Evolutionary conservation across 1,140 invertebrate genomes (phyloP).

Genomic region (Neodiprion lecontei): DNA sequence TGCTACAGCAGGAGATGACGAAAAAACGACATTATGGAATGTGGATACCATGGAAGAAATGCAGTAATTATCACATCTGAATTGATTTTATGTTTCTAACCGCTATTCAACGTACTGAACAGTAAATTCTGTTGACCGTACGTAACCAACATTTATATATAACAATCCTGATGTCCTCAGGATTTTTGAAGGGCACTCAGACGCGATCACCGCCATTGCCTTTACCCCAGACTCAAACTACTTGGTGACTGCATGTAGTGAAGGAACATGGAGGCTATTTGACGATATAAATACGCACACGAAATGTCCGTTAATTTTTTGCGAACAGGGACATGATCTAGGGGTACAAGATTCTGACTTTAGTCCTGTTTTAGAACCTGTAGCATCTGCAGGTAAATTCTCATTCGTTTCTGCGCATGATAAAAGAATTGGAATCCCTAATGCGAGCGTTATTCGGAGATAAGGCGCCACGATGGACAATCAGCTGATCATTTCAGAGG

Average conservation of each 20-base stretch:
- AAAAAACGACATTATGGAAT: constrained; percentile 73
- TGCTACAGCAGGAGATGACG: constrained; percentile 77
- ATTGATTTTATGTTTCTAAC: constrained; percentile 31
- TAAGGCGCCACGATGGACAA: too few species aligned
- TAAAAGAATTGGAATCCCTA: too few species aligned
- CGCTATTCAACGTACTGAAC: not conserved
- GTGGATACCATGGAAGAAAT: constrained; percentile 65
- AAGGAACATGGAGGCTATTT: constrained; percentile 66
- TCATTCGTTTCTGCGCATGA: not conserved
- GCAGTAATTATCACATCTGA: constrained; percentile 47
- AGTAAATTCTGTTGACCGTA: not conserved
- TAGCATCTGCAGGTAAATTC: constrained; percentile 40
- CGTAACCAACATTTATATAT: constrained; percentile 6
- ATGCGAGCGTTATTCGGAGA: too few species aligned
- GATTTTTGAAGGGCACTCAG: constrained; percentile 62
- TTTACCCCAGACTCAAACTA: constrained; percentile 72
- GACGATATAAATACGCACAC: constrained; percentile 31
- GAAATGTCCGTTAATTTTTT: constrained; percentile 39
- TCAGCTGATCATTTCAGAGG: too few species aligned
- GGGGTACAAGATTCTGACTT: constrained; percentile 75
- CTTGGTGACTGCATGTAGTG: constrained; percentile 70
- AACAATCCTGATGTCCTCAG: constrained; percentile 41
- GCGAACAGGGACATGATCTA: constrained; percentile 73
- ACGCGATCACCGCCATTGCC: constrained; percentile 68
- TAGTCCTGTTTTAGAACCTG: constrained; percentile 59